These are phyloP conservation scores for Sebastes hubbsi DNA, from an alignment of 2,797 vertebrate genomes.

Conservation along the genomic window DNA sequence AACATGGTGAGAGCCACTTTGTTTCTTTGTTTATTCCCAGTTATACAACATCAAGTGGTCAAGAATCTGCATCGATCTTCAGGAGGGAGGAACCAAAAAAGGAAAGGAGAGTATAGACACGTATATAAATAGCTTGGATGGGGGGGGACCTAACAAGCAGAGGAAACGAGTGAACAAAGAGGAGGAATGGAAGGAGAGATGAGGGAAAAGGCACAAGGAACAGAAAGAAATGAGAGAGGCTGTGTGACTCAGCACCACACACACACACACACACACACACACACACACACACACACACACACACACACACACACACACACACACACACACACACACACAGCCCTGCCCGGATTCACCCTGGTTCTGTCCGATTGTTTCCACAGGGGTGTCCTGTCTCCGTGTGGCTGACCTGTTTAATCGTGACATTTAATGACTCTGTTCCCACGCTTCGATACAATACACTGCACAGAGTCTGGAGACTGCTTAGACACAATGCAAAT, in stretches of 20 bases:
- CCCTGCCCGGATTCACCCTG: slow-evolving; percentile 44
- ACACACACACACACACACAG: neutral
- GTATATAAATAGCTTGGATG: slow-evolving; percentile 1
- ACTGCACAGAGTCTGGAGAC: slow-evolving; percentile 3
- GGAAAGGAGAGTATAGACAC: slow-evolving; percentile 27
- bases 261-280: neutral
- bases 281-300: neutral
- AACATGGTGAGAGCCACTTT: slow-evolving; percentile 27
- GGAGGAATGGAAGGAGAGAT: slow-evolving; percentile 57
- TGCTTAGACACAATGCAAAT: slow-evolving; percentile 41
- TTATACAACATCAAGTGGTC: slow-evolving; percentile 17
- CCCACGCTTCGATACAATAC: slow-evolving; percentile 57
- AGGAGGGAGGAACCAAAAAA: slow-evolving; percentile 33
- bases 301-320: neutral
- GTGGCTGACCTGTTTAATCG: slow-evolving; percentile 52
- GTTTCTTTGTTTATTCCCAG: slow-evolving; percentile 43
- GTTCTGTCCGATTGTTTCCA: slow-evolving; percentile 42
- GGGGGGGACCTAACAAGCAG: slow-evolving; percentile 23
- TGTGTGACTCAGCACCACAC: slow-evolving; percentile 66
- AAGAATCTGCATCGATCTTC: slow-evolving; percentile 35
- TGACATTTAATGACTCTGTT: slow-evolving; percentile 60
- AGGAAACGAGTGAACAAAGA: slow-evolving; percentile 45
- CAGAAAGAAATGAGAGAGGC: slow-evolving; percentile 44
- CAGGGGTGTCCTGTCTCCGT: slow-evolving; percentile 35
- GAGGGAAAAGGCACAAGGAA: slow-evolving; percentile 38